Percentiles rank a stretch among this genome's conserved stretches.
Conservation (phyloP, 2,113 vertebrate genomes). For the Tragulus kanchil region DNA sequence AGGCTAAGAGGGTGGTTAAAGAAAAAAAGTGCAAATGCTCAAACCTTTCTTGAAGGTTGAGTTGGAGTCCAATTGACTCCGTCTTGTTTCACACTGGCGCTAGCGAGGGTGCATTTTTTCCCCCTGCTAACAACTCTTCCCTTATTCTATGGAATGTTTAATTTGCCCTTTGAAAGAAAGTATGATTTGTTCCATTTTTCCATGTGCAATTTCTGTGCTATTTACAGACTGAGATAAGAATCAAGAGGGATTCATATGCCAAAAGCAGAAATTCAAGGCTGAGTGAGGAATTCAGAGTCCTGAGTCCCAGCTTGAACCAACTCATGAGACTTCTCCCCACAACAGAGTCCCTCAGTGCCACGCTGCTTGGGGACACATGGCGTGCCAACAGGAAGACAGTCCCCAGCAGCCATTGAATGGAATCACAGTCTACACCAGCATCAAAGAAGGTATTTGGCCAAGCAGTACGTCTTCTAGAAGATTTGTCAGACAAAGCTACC, state of each 20-base stretch:
- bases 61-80: conserved; percentile 65
- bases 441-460: conserved; percentile 29
- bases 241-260: conserved; percentile 79
- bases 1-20: conserved; percentile 79
- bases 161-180: conserved; percentile 82
- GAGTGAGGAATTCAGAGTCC: conserved; percentile 72
- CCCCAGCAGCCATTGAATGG: neutral
- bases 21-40: conserved; percentile 76
- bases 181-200: conserved; percentile 83
- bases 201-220: conserved; percentile 82
- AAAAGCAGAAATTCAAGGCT: conserved; percentile 71
- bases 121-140: conserved; percentile 74
- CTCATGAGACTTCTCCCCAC: neutral
- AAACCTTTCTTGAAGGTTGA: conserved; percentile 74
- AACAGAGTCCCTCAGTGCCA: neutral
- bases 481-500: conserved; percentile 56
- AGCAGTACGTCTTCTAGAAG: neutral
- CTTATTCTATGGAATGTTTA: conserved; percentile 85
- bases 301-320: conserved; percentile 31
- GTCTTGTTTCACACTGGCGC: conserved; percentile 69
- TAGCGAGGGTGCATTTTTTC: conserved; percentile 71
- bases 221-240: conserved; percentile 83
- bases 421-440: neutral
- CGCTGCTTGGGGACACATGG: neutral
- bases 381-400: neutral